phyloP scores from a whole-genome alignment of 1,140 invertebrate genomes.

The Scaptomyza montana region DNA sequence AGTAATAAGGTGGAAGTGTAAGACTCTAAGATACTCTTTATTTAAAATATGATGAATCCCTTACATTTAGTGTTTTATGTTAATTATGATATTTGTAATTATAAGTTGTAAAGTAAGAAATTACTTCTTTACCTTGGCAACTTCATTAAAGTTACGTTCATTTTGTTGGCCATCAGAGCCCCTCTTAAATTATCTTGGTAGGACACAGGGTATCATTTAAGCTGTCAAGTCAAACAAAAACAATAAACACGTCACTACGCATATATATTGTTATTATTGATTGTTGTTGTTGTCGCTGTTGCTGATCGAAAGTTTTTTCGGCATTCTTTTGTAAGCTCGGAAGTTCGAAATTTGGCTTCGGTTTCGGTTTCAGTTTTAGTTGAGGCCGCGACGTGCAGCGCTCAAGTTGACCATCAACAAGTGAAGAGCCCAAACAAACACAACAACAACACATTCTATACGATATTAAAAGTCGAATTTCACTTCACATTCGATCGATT shows the following conservation, averaged over 20 bases:
- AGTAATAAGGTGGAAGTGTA: slow-evolving; percentile 28
- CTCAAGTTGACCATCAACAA: slow-evolving; percentile 53
- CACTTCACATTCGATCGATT: slow-evolving; percentile 41
- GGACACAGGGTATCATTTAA: slow-evolving; percentile 12
- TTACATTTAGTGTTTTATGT: no score
- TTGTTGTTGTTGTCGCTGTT: slow-evolving; percentile 47
- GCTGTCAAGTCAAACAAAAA: slow-evolving; percentile 9
- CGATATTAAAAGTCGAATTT: slow-evolving; percentile 40
- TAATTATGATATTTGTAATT: no score
- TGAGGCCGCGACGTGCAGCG: slow-evolving; percentile 55
- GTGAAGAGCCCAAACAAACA: slow-evolving; percentile 15
- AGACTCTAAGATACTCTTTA: slow-evolving; percentile 2
- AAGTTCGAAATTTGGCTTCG: slow-evolving; percentile 46
- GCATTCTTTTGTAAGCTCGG: slow-evolving; percentile 69
- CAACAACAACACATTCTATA: neutral
- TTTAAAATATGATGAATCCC: no score
- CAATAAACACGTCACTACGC: slow-evolving; percentile 24
- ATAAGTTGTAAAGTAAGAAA: no score
- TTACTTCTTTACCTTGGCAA: neutral
- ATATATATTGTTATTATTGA: slow-evolving; percentile 28
- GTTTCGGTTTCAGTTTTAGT: slow-evolving; percentile 63
- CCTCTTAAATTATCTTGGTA: neutral
- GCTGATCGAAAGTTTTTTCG: slow-evolving; percentile 78
- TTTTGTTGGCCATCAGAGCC: neutral
- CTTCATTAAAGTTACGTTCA: neutral